Conservation (phyloP, 1,140 invertebrate species). For the Aphidius ervi region DNA sequence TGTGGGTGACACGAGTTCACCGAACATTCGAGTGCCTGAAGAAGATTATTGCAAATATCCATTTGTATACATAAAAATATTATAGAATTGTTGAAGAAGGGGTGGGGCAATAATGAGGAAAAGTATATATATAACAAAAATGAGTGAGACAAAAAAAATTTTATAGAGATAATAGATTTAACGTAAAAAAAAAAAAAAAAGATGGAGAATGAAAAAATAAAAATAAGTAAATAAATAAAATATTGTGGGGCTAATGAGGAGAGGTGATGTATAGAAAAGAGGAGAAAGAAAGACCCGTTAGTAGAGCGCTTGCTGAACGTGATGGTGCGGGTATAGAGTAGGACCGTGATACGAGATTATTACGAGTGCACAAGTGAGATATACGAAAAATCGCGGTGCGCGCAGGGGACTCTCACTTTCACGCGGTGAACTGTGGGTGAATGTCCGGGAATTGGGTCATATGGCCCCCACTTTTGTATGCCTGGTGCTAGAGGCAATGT, state of each 20-base stretch:
- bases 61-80: too few relatives aligned
- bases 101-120: neutral
- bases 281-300: slow-evolving; percentile 45
- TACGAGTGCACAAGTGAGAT: slow-evolving; percentile 29
- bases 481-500: slow-evolving; percentile 45
- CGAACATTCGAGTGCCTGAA: slow-evolving; percentile 7
- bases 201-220: neutral
- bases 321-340: slow-evolving; percentile 7
- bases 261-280: slow-evolving; percentile 26
- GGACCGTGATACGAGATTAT: slow-evolving; percentile 17
- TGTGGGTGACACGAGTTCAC: slow-evolving; percentile 9
- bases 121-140: slow-evolving; percentile 16
- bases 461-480: slow-evolving; percentile 46
- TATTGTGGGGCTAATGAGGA: neutral
- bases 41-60: neutral
- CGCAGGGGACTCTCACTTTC: slow-evolving; percentile 54
- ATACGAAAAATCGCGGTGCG: slow-evolving; percentile 15
- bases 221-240: too few relatives aligned
- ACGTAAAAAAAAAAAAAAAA: neutral
- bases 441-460: slow-evolving; percentile 56
- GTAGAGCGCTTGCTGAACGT: slow-evolving; percentile 37
- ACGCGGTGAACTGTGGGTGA: slow-evolving; percentile 55
- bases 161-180: neutral
- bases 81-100: too few relatives aligned
- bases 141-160: neutral